Evolutionary conservation across 1,140 invertebrate species (phyloP).

Genomic region (Hypsibius dujardini): DNA sequence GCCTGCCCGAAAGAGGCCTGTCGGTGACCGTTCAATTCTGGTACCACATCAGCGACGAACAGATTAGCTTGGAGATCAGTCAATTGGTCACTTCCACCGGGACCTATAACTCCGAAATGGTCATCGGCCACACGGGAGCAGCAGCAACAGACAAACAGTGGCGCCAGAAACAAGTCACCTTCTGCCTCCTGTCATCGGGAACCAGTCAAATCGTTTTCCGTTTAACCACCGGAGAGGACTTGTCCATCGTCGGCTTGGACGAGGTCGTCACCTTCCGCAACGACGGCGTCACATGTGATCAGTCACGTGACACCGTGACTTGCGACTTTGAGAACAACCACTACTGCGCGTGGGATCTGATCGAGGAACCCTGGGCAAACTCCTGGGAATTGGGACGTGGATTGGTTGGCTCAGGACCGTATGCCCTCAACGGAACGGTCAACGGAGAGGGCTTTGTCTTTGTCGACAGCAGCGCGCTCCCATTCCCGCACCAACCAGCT

Average conservation of each 20-base stretch:
- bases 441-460: background rate
- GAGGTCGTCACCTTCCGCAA: conserved; percentile 4
- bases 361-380: background rate
- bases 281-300: background rate
- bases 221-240: background rate
- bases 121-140: no score
- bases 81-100: no score
- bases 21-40: no score
- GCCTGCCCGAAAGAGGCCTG: no score
- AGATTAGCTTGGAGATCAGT: no score
- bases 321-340: background rate
- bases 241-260: background rate
- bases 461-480: background rate
- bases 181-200: background rate
- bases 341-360: background rate
- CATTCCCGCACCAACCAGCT: background rate
- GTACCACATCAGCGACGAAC: no score
- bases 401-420: background rate
- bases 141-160: background rate
- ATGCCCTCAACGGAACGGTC: background rate
- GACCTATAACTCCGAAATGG: no score
- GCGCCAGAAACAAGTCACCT: background rate
- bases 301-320: background rate
- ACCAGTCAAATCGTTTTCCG: background rate
- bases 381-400: no score